Evolutionary conservation across 2,113 vertebrate species (phyloP).

Genomic region (Mormoops blainvillei): DNA sequence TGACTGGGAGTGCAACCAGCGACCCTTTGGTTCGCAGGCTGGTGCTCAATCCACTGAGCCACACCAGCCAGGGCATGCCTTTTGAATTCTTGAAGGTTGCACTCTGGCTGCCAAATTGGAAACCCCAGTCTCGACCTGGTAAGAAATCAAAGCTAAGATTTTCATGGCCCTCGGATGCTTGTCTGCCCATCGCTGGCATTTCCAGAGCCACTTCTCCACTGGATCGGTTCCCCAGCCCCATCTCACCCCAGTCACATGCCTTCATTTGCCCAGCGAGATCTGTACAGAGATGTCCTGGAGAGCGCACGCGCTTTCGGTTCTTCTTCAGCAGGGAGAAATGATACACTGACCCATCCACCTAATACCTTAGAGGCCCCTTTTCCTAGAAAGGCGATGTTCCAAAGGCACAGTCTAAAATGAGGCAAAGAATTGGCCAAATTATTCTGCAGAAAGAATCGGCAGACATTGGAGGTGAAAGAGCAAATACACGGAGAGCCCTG

Average conservation of each 20-base stretch:
- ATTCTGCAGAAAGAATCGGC: background rate
- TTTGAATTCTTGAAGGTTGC: background rate
- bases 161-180: background rate
- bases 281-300: background rate
- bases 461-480: background rate
- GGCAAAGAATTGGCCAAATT: background rate
- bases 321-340: background rate
- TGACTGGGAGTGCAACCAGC: too few relatives aligned
- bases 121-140: background rate
- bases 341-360: background rate
- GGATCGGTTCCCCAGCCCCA: background rate
- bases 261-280: background rate
- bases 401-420: background rate
- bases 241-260: background rate
- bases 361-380: background rate
- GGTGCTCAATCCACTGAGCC: too few relatives aligned
- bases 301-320: background rate
- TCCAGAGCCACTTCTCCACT: background rate
- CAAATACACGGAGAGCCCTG: background rate
- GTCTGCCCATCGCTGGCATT: background rate
- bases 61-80: too few relatives aligned
- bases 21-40: too few relatives aligned
- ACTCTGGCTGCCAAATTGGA: background rate
- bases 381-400: background rate
- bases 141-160: conserved; percentile 1